Evolutionary conservation across 2,888 invertebrate genomes (phyloP).

Genomic region (Notodonta ziczac): DNA sequence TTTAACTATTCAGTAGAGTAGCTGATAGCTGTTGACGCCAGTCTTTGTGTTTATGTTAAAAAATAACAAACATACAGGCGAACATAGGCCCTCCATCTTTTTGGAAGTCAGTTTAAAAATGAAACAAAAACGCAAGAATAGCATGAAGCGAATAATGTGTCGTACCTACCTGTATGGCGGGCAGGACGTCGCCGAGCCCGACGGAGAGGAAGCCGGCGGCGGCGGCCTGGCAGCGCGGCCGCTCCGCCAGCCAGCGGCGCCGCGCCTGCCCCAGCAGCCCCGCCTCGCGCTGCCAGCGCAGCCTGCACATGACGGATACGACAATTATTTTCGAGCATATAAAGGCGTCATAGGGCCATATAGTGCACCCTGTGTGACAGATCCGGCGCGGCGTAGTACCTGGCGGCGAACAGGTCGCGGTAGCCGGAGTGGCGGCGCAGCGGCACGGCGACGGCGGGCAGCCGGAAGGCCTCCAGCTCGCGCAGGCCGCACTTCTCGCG

Average conservation of each 20-base stretch:
- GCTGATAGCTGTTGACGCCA: too few species aligned
- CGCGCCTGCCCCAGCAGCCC: slow-evolving; percentile 81
- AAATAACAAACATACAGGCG: too few species aligned
- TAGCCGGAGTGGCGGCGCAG: slow-evolving; percentile 83
- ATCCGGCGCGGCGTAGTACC: slow-evolving; percentile 42
- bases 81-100: too few species aligned
- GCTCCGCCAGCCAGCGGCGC: slow-evolving; percentile 81
- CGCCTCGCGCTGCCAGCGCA: slow-evolving; percentile 86
- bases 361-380: too few species aligned
- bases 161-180: slow-evolving; percentile 64
- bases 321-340: too few species aligned
- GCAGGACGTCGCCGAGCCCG: slow-evolving; percentile 81
- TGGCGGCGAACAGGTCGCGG: slow-evolving; percentile 79
- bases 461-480: slow-evolving; percentile 84
- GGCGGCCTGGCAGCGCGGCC: slow-evolving; percentile 77
- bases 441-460: slow-evolving; percentile 83
- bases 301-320: slow-evolving; percentile 48
- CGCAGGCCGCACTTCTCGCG: slow-evolving; percentile 86
- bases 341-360: too few species aligned
- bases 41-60: too few species aligned
- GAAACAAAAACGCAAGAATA: too few species aligned
- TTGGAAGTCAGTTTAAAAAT: too few species aligned
- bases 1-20: too few species aligned
- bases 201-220: slow-evolving; percentile 81
- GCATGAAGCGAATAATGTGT: slow-evolving; percentile 1